Percentiles rank a stretch among this genome's conserved stretches.
These are phyloP conservation scores for Dilophus febrilis DNA, from an alignment of 2,888 invertebrate genomes.

Conservation along the genomic window DNA sequence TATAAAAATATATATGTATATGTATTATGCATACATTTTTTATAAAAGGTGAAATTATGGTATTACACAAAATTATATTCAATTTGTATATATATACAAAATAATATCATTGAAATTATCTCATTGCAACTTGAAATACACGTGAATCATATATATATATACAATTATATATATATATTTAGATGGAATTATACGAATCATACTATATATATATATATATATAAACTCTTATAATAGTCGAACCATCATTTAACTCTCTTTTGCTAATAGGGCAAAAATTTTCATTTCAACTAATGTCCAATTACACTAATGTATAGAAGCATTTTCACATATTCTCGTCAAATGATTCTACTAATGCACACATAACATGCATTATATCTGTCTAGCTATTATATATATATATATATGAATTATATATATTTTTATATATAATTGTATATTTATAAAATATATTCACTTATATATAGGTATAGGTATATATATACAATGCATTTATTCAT, in stretches of 20 bases:
- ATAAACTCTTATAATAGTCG: not conserved
- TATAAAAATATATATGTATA: too few relatives aligned
- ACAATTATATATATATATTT: too few relatives aligned
- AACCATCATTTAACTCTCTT: slow-evolving; percentile 4
- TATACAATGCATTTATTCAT: too few relatives aligned
- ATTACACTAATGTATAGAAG: slow-evolving; percentile 18
- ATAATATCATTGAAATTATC: slow-evolving; percentile 2
- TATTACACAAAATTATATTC: too few relatives aligned
- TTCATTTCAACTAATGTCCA: slow-evolving; percentile 19
- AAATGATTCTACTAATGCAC: not conserved
- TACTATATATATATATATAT: not conserved
- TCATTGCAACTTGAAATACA: not conserved
- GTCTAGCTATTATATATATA: not conserved
- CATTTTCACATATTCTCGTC: slow-evolving; percentile 3
- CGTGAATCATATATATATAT: too few relatives aligned
- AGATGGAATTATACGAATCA: too few relatives aligned
- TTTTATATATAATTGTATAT: too few relatives aligned
- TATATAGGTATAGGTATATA: too few relatives aligned
- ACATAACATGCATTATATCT: slow-evolving; percentile 2
- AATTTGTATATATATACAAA: not conserved
- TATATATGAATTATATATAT: too few relatives aligned
- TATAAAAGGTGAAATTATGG: too few relatives aligned
- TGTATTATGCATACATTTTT: too few relatives aligned
- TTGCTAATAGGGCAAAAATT: slow-evolving; percentile 12
- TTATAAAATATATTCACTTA: too few relatives aligned